phyloP scores from a whole-genome alignment of 2,113 vertebrate genomes.

The Zosterops pallidus region DNA sequence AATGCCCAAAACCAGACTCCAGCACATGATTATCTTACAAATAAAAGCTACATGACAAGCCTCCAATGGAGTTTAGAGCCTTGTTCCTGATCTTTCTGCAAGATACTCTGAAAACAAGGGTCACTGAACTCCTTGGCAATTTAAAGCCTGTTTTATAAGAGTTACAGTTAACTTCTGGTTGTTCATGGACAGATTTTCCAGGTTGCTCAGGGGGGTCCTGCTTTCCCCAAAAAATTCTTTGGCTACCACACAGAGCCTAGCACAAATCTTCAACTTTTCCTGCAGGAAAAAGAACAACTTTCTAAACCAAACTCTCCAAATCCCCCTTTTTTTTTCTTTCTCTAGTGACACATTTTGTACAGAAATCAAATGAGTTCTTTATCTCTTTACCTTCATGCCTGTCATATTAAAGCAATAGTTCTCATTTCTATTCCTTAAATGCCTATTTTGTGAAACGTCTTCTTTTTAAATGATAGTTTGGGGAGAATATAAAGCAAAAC shows the following conservation, averaged over 20 bases:
- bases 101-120: background rate
- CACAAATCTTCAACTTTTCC: background rate
- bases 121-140: background rate
- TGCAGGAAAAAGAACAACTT: background rate
- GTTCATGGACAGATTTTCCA: background rate
- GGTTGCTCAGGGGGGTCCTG: background rate
- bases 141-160: background rate
- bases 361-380: background rate
- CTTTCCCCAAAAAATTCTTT: background rate
- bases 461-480: background rate
- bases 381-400: background rate
- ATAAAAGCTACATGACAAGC: background rate
- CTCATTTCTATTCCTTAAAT: background rate
- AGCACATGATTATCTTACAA: background rate
- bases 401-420: background rate
- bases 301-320: background rate
- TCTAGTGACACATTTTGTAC: background rate
- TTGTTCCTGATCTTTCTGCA: background rate
- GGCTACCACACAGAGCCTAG: background rate
- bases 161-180: background rate
- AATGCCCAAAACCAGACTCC: background rate
- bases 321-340: fast-evolving
- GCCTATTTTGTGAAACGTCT: background rate
- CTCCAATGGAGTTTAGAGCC: background rate
- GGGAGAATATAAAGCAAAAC: background rate